Conservation (phyloP, 2,797 vertebrate species). For the Bryconaethiops microstoma region DNA sequence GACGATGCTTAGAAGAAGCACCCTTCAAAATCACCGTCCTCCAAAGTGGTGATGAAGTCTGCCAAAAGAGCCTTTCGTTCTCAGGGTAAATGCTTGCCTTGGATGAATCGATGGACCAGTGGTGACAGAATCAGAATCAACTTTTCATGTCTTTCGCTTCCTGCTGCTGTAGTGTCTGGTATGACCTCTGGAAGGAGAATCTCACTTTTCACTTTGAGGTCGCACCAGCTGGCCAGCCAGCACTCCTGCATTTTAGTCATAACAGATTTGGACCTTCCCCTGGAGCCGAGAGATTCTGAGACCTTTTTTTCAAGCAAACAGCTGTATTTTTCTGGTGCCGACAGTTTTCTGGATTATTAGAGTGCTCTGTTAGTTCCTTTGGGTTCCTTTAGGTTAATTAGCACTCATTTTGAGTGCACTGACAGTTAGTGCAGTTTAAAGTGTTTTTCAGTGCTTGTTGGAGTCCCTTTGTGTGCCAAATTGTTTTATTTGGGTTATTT, state of each 20-base stretch:
- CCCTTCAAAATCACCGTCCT: conserved; percentile 3
- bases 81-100: not conserved
- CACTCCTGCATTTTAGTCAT: not conserved
- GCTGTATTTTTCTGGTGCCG: not conserved
- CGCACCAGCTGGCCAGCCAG: not conserved
- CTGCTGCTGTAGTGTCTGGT: not conserved
- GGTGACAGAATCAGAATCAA: not conserved
- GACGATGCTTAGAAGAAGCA: not conserved
- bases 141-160: not conserved
- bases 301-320: too few relatives aligned
- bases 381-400: too few relatives aligned
- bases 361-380: too few relatives aligned
- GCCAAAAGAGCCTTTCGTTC: not conserved
- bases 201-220: not conserved
- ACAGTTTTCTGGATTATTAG: too few relatives aligned
- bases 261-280: not conserved
- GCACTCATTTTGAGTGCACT: too few relatives aligned
- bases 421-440: too few relatives aligned
- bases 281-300: not conserved
- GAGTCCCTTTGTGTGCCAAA: too few relatives aligned
- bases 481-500: too few relatives aligned
- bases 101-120: not conserved
- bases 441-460: too few relatives aligned
- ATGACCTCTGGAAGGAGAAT: not conserved
- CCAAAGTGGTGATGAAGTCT: not conserved